These are phyloP conservation scores for Cheilosia grossa DNA, from an alignment of 2,888 invertebrate species.

Conservation along the genomic window DNA sequence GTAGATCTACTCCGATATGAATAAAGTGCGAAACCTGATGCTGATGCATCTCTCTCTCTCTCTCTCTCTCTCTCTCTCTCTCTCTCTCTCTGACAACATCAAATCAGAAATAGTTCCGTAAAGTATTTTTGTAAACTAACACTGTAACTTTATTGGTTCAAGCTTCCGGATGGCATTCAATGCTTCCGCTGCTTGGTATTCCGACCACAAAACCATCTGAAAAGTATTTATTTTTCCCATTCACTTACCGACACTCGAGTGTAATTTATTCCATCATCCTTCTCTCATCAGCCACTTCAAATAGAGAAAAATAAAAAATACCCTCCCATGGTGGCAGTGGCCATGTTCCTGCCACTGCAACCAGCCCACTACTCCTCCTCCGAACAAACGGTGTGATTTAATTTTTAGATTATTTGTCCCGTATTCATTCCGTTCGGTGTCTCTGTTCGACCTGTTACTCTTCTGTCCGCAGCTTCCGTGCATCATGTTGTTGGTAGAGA, in stretches of 20 bases:
- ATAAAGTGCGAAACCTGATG: too few species aligned
- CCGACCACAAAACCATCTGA: conserved; percentile 32
- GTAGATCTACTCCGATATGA: too few species aligned
- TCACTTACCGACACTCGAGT: conserved; percentile 34
- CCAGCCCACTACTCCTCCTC: neutral
- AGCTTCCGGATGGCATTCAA: neutral
- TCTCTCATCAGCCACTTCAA: conserved; percentile 42
- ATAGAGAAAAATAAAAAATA: conserved; percentile 25
- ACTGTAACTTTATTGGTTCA: conserved; percentile 18
- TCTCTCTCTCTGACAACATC: neutral
- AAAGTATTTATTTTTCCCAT: conserved; percentile 54
- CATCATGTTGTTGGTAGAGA: conserved; percentile 33
- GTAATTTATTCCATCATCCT: conserved; percentile 56
- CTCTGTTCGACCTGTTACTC: neutral
- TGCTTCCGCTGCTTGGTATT: conserved; percentile 18
- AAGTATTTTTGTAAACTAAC: conserved; percentile 32
- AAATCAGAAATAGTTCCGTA: conserved; percentile 17
- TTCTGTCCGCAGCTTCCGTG: conserved; percentile 15
- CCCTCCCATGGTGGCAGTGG: conserved; percentile 26
- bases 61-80: too few species aligned
- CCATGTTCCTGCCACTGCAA: conserved; percentile 5
- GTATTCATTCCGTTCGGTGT: neutral
- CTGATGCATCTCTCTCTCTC: too few species aligned
- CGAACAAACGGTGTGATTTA: conserved; percentile 9
- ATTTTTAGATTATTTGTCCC: conserved; percentile 3